These are phyloP conservation scores for Aporophyla lueneburgensis DNA, from an alignment of 2,888 invertebrate genomes.

Conservation along the genomic window DNA sequence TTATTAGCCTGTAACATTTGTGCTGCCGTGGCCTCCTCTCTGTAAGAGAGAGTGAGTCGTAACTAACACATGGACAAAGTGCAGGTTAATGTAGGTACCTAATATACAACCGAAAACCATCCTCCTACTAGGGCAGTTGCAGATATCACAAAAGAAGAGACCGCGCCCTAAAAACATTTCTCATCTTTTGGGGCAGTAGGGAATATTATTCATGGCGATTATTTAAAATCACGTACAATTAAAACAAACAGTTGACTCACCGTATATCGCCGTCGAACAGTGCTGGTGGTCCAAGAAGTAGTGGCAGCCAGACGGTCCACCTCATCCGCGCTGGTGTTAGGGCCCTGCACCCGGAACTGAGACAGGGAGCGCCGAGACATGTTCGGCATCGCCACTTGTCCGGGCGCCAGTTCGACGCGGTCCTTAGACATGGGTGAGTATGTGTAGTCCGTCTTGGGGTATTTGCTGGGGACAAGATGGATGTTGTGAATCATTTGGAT, in stretches of 20 bases:
- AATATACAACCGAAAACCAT: background rate
- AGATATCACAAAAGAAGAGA: background rate
- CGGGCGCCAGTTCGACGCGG: slow-evolving; percentile 95
- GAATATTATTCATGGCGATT: background rate
- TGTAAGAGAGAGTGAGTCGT: too few relatives aligned
- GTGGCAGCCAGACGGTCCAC: slow-evolving; percentile 77
- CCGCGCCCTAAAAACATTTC: background rate
- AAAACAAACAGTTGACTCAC: slow-evolving; percentile 69
- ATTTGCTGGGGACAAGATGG: slow-evolving; percentile 91
- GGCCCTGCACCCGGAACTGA: slow-evolving; percentile 89
- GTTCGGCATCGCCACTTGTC: slow-evolving; percentile 96
- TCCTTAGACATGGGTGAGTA: slow-evolving; percentile 96
- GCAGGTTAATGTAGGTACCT: too few relatives aligned
- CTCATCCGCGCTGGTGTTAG: slow-evolving; percentile 81
- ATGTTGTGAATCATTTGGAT: background rate
- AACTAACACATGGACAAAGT: too few relatives aligned
- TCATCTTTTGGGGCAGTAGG: background rate
- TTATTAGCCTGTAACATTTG: too few relatives aligned
- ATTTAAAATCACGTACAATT: too few relatives aligned
- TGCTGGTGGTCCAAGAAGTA: slow-evolving; percentile 74
- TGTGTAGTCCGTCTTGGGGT: slow-evolving; percentile 97
- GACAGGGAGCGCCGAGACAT: slow-evolving; percentile 95
- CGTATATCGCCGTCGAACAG: slow-evolving; percentile 78
- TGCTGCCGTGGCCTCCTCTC: too few relatives aligned
- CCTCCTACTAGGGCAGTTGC: background rate